Conservation (phyloP, 2,888 invertebrate genomes). For the Sicus ferrugineus region DNA sequence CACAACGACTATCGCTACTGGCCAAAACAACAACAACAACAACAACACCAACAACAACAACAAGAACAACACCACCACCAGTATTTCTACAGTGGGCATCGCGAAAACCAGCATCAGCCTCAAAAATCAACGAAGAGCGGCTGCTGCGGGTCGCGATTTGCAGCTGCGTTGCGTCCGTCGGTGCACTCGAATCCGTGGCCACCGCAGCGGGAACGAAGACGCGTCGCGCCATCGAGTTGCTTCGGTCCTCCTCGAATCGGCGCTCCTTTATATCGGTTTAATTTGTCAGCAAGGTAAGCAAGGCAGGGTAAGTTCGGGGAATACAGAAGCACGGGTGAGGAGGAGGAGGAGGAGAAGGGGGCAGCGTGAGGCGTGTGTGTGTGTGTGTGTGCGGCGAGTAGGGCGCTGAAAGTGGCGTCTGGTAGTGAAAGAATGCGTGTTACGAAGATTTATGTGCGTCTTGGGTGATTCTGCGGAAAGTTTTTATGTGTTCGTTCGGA, state of each 20-base stretch:
- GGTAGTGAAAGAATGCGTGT: slow-evolving; percentile 22
- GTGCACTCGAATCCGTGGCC: slow-evolving; percentile 33
- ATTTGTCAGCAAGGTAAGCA: slow-evolving; percentile 65
- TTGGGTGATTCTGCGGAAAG: not conserved
- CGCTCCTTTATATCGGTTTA: slow-evolving; percentile 64
- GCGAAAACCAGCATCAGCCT: not conserved
- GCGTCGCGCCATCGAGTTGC: slow-evolving; percentile 44
- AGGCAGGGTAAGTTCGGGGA: not conserved
- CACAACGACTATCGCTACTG: not conserved
- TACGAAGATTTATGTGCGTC: slow-evolving; percentile 22
- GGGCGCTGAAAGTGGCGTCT: not conserved
- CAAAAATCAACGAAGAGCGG: slow-evolving; percentile 19
- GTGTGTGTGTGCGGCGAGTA: not conserved
- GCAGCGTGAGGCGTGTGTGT: too few relatives aligned
- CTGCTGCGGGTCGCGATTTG: slow-evolving; percentile 26
- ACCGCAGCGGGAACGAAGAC: slow-evolving; percentile 24
- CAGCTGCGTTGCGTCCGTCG: slow-evolving; percentile 31
- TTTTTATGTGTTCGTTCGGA: not conserved
- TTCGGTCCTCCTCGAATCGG: slow-evolving; percentile 56
- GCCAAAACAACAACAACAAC: not conserved
- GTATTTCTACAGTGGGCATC: not conserved
- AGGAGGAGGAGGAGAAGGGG: not conserved
- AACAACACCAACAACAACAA: not conserved
- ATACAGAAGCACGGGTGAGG: not conserved
- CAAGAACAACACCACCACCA: not conserved